Conservation (phyloP, 2,113 vertebrate genomes). For the Myotis brandtii region DNA sequence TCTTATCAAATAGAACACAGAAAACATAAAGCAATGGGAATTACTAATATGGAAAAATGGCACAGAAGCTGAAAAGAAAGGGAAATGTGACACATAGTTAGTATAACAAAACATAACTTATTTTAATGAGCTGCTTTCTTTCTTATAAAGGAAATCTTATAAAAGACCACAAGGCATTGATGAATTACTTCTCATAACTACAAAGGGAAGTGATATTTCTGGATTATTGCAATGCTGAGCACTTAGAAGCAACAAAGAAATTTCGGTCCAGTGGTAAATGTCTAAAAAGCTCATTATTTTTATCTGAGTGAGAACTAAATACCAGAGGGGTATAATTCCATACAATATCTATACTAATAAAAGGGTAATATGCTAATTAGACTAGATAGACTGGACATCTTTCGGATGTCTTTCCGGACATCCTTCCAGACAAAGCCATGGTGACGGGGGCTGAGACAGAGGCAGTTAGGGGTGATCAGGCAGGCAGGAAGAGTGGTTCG, state of each 20-base stretch:
- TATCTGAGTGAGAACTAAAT: neutral
- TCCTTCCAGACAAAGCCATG: too few species aligned
- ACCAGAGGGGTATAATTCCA: neutral
- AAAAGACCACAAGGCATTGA: constrained; percentile 28
- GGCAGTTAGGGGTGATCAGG: too few species aligned
- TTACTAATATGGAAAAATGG: neutral
- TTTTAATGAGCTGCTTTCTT: neutral
- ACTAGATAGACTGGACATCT: too few species aligned
- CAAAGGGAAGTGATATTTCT: neutral
- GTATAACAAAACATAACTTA: neutral
- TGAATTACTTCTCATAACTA: constrained; percentile 28
- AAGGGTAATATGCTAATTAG: too few species aligned
- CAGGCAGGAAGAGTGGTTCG: too few species aligned
- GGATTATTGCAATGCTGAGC: neutral
- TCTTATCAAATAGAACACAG: neutral
- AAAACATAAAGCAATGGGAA: neutral
- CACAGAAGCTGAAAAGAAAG: constrained; percentile 22
- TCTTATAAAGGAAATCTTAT: neutral
- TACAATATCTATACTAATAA: neutral
- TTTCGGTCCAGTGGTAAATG: neutral
- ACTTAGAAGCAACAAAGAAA: constrained; percentile 30
- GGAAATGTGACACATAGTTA: neutral
- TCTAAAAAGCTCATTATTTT: neutral
- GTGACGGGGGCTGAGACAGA: too few species aligned
- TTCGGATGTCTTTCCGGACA: too few species aligned